Conservation (phyloP, 2,797 vertebrate genomes). For the Thaleichthys pacificus region DNA sequence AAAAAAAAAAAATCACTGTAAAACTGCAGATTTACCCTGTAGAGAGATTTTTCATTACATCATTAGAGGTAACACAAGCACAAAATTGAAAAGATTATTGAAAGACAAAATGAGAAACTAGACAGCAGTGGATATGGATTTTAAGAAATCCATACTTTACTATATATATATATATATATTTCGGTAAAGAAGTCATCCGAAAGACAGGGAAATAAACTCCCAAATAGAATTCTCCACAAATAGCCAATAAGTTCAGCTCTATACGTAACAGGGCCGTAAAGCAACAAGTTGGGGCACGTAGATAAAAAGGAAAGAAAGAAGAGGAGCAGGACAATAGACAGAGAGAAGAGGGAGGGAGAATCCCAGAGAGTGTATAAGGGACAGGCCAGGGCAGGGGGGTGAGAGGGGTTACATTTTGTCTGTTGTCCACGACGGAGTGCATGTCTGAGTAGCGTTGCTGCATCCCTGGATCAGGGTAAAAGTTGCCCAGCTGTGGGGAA, state of each 20-base stretch:
- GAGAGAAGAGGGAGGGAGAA: slow-evolving; percentile 8
- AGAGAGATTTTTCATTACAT: slow-evolving; percentile 31
- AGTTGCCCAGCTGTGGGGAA: slow-evolving; percentile 76
- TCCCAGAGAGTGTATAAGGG: slow-evolving; percentile 22
- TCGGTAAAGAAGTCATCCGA: not conserved
- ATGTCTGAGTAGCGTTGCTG: slow-evolving; percentile 79
- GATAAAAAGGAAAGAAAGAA: slow-evolving; percentile 29
- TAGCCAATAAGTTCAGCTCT: not conserved
- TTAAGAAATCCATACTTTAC: too few species aligned
- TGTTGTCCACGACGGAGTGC: slow-evolving; percentile 72
- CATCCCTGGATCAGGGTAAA: slow-evolving; percentile 79
- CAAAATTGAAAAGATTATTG: slow-evolving; percentile 7
- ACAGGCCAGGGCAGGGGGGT: slow-evolving; percentile 11
- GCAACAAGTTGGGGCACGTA: slow-evolving; percentile 7
- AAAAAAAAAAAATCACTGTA: slow-evolving; percentile 18
- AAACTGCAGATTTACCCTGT: slow-evolving; percentile 34
- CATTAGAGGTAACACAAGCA: not conserved
- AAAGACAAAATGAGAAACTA: slow-evolving; percentile 18
- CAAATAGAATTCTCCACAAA: slow-evolving; percentile 24
- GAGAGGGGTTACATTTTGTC: slow-evolving; percentile 76
- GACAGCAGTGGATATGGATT: not conserved
- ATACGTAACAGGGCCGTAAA: not conserved
- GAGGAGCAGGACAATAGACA: slow-evolving; percentile 17
- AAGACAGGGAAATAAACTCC: not conserved
- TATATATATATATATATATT: too few species aligned